phyloP scores from a whole-genome alignment of 2,797 vertebrate genomes.

The Lepilemur ruficaudatus region DNA sequence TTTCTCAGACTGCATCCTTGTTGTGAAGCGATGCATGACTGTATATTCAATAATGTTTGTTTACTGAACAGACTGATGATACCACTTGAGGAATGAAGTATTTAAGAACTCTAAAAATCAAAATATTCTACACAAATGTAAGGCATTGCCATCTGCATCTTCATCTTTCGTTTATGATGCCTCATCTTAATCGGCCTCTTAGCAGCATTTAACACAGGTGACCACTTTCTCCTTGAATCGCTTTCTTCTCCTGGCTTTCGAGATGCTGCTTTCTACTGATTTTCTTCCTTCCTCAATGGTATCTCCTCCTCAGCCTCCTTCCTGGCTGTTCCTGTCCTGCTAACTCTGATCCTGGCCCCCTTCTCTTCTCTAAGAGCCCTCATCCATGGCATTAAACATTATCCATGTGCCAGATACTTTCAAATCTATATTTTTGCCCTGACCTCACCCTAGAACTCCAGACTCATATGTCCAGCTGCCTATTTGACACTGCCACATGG shows the following conservation, averaged over 20 bases:
- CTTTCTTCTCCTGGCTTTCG: neutral
- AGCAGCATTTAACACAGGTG: neutral
- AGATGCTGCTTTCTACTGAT: neutral
- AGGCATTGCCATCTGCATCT: neutral
- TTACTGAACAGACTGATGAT: neutral
- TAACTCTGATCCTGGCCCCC: neutral
- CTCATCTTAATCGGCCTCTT: neutral
- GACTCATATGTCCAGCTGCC: neutral
- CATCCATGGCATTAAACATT: neutral
- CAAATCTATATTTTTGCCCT: neutral
- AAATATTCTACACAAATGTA: neutral
- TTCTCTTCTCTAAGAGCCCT: neutral
- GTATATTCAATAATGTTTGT: neutral
- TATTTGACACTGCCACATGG: neutral
- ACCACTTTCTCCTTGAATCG: neutral
- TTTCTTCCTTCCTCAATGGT: neutral
- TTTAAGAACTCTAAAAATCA: conserved; percentile 13
- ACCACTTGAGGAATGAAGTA: neutral
- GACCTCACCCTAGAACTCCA: neutral
- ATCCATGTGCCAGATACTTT: neutral
- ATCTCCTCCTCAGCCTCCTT: neutral
- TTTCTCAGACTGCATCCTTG: neutral
- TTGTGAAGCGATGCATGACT: neutral
- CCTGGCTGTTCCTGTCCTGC: neutral
- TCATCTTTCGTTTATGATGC: neutral